Percentiles rank a stretch among this genome's conserved stretches.
Evolutionary conservation across 2,888 invertebrate genomes (phyloP).

Genomic region (Achlya flavicornis): DNA sequence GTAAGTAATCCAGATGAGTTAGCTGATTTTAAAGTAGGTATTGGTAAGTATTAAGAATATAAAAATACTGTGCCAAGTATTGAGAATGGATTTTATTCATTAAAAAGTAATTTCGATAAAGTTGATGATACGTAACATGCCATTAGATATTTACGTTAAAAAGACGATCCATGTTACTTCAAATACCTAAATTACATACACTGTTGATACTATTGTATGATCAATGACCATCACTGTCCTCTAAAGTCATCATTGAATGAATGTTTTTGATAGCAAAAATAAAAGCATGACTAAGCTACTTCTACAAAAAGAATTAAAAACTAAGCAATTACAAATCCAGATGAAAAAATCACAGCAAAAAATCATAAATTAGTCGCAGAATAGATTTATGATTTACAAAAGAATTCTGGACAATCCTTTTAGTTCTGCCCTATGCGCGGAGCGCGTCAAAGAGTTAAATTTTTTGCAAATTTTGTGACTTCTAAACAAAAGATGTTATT

Average conservation of each 20-base stretch:
- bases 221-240: not conserved
- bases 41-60: too few species aligned
- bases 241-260: not conserved
- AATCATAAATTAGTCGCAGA: conserved; percentile 43
- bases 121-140: too few species aligned
- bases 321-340: not conserved
- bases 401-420: conserved; percentile 32
- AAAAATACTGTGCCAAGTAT: too few species aligned
- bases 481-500: conserved; percentile 63
- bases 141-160: too few species aligned
- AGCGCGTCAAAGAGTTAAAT: conserved; percentile 71
- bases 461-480: conserved; percentile 55
- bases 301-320: not conserved
- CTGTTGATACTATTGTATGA: not conserved
- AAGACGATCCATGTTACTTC: too few species aligned
- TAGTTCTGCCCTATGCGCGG: conserved; percentile 51
- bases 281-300: not conserved
- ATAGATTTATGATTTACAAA: conserved; percentile 39
- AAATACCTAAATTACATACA: not conserved
- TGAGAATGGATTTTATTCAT: too few species aligned
- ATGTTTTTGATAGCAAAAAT: not conserved
- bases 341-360: not conserved
- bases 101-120: too few species aligned
- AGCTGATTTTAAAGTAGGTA: not conserved
- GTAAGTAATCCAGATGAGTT: not conserved